Evolutionary conservation across 35 echinoderm and acorn worm genomes (phyloP).

Genomic region (Anneissia japonica): DNA sequence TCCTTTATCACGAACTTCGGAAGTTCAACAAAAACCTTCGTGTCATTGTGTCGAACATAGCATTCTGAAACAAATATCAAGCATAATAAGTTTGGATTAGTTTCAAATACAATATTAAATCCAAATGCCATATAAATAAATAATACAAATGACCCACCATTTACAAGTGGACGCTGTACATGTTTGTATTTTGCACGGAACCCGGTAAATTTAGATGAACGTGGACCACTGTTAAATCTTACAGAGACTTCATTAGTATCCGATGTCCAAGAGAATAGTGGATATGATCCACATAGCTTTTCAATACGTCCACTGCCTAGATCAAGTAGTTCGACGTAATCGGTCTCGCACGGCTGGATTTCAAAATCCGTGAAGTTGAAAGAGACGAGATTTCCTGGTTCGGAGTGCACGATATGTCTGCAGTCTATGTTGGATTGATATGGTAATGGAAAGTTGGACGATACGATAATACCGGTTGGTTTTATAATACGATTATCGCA

Average conservation of each 20-base stretch:
- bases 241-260: not conserved
- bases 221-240: not conserved
- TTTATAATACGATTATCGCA: not conserved
- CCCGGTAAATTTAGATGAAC: not conserved
- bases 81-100: too few relatives aligned
- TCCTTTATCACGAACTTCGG: not conserved
- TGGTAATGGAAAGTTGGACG: not conserved
- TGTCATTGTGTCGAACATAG: not conserved
- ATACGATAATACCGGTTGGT: not conserved
- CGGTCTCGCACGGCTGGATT: not conserved
- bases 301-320: not conserved
- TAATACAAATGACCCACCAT: not conserved
- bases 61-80: not conserved
- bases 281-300: not conserved
- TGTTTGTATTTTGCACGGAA: not conserved
- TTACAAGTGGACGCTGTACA: not conserved
- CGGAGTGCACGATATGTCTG: not conserved
- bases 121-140: too few relatives aligned
- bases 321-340: not conserved
- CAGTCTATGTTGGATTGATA: not conserved
- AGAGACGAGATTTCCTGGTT: not conserved
- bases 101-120: too few relatives aligned
- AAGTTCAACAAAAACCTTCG: not conserved
- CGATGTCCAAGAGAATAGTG: not conserved
- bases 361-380: not conserved